Conservation (phyloP, 92 coral and sea anemone species). For the Porites evermanni region DNA sequence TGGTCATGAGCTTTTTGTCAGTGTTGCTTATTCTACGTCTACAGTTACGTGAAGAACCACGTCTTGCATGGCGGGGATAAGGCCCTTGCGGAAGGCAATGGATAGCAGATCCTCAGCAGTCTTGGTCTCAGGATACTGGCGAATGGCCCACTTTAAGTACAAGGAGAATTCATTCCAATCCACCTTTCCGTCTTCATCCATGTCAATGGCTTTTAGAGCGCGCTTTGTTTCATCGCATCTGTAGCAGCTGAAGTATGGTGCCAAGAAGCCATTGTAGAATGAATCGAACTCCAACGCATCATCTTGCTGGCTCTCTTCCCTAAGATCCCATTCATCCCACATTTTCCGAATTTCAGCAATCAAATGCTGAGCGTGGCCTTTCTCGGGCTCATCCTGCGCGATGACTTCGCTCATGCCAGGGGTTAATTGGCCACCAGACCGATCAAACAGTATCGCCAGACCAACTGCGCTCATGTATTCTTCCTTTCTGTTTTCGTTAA, state of each 20-base stretch:
- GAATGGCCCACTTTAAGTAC: conserved; percentile 45
- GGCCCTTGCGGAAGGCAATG: no score
- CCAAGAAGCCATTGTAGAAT: conserved; percentile 73
- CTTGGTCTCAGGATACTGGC: conserved; percentile 30
- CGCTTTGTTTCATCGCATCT: no score
- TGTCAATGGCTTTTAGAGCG: no score
- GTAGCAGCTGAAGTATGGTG: conserved; percentile 53
- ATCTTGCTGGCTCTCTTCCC: conserved; percentile 49
- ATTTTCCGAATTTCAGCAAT: conserved; percentile 52
- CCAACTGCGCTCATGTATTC: conserved; percentile 45
- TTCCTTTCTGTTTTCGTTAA: conserved; percentile 65
- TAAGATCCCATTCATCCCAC: conserved; percentile 70
- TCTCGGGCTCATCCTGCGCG: conserved; percentile 30
- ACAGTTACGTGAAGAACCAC: no score
- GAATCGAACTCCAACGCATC: conserved; percentile 60
- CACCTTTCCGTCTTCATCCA: no score
- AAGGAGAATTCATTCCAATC: not conserved
- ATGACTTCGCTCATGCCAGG: conserved; percentile 59
- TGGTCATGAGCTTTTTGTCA: no score
- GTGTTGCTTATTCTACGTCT: no score
- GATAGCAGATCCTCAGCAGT: conserved; percentile 16
- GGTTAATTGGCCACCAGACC: conserved; percentile 79
- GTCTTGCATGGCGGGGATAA: no score
- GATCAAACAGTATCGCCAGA: conserved; percentile 67
- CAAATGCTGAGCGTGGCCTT: conserved; percentile 27